These are phyloP conservation scores for Pristiophorus japonicus DNA, from an alignment of 2,113 vertebrate genomes.

Conservation along the genomic window DNA sequence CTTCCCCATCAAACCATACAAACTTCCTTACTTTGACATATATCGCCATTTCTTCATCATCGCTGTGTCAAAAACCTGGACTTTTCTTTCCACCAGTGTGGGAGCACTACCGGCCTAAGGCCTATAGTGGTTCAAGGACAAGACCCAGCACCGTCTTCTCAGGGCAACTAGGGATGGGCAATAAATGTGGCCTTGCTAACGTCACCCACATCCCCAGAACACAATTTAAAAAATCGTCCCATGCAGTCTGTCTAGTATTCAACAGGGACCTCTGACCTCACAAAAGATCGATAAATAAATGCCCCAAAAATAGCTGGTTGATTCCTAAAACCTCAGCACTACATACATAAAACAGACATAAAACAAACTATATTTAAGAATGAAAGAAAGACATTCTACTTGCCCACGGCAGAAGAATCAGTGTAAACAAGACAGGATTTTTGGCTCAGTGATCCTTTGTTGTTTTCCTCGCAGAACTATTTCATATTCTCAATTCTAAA, in stretches of 20 bases:
- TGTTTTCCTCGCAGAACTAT: neutral
- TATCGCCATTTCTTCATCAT: neutral
- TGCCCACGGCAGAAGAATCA: neutral
- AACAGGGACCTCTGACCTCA: neutral
- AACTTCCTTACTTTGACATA: neutral
- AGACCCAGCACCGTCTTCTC: too few species aligned
- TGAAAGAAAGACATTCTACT: conserved; percentile 2
- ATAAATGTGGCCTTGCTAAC: neutral
- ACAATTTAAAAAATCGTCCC: neutral
- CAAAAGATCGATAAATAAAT: neutral
- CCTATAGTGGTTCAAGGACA: neutral
- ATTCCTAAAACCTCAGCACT: neutral
- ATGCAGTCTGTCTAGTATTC: neutral
- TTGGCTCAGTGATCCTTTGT: too few species aligned
- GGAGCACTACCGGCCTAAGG: neutral
- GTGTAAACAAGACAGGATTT: neutral
- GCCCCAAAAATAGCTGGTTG: neutral
- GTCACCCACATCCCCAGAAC: neutral
- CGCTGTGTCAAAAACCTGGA: neutral
- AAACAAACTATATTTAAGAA: conserved; percentile 20
- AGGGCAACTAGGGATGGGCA: neutral
- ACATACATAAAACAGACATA: neutral
- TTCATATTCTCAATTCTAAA: neutral
- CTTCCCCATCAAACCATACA: neutral
- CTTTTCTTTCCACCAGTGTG: neutral